Conservation (phyloP, 2,888 invertebrate species). For the Encarsia formosa region DNA sequence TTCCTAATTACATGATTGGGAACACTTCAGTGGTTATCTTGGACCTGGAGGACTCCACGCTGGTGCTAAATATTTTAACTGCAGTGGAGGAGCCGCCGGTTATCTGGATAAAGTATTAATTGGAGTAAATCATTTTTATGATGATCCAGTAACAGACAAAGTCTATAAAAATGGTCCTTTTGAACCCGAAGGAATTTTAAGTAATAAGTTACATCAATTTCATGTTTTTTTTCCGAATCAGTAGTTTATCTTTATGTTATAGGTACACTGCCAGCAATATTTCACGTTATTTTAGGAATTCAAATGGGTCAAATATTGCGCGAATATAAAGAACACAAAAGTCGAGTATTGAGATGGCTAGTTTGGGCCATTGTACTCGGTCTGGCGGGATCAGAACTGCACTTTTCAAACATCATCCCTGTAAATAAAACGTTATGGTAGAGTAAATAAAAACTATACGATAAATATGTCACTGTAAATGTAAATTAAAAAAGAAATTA, state of each 20-base stretch:
- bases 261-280: constrained; percentile 73
- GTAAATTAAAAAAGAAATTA: too few relatives aligned
- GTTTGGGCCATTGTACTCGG: constrained; percentile 68
- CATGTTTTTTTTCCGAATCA: too few relatives aligned
- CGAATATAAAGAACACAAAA: constrained; percentile 56
- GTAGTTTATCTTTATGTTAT: too few relatives aligned
- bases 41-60: constrained; percentile 88
- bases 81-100: constrained; percentile 86
- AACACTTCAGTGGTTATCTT: constrained; percentile 79
- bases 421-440: constrained; percentile 94
- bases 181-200: constrained; percentile 90
- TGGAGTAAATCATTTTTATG: constrained; percentile 72
- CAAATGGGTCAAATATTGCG: constrained; percentile 76
- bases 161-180: constrained; percentile 69
- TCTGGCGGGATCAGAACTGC: constrained; percentile 66
- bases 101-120: constrained; percentile 77
- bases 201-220: too few relatives aligned
- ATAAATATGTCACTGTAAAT: too few relatives aligned
- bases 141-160: constrained; percentile 62
- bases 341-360: constrained; percentile 71
- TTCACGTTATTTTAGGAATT: constrained; percentile 77
- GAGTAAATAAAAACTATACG: too few relatives aligned
- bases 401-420: constrained; percentile 75
- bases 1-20: too few relatives aligned
- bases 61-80: constrained; percentile 62